Evolutionary conservation across 2,888 invertebrate species (phyloP).

Genomic region (Catotricha subobsoleta): DNA sequence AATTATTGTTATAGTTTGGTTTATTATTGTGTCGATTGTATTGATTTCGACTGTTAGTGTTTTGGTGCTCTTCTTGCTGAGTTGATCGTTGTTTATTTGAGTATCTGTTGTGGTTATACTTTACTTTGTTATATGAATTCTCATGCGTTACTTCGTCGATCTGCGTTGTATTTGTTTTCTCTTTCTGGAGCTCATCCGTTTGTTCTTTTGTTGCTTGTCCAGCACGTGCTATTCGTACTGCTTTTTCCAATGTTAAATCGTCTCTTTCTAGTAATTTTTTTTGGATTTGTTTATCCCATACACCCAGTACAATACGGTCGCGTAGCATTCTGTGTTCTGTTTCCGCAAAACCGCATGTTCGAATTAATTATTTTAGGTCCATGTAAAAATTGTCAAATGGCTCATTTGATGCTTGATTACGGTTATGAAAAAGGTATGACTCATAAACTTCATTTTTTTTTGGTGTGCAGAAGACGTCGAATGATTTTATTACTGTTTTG

Average conservation of each 20-base stretch:
- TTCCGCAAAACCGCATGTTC: conserved; percentile 9
- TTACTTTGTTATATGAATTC: background rate
- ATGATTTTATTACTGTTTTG: conserved; percentile 12
- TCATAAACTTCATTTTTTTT: conserved; percentile 11
- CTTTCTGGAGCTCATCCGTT: background rate
- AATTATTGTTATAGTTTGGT: background rate
- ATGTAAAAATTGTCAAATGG: conserved; percentile 13
- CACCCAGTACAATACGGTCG: conserved; percentile 12
- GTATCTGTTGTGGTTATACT: background rate
- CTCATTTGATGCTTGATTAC: conserved; percentile 10
- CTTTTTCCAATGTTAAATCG: conserved; percentile 5
- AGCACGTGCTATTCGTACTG: conserved; percentile 8
- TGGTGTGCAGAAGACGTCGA: conserved; percentile 12
- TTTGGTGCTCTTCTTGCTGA: too few relatives aligned
- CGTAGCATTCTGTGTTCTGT: conserved; percentile 9
- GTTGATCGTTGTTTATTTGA: background rate
- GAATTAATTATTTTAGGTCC: conserved; percentile 12
- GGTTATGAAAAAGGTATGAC: conserved; percentile 10
- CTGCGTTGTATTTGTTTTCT: background rate
- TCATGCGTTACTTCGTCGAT: too few relatives aligned
- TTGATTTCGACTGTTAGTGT: background rate
- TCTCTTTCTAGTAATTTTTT: conserved; percentile 8
- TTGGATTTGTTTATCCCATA: conserved; percentile 9
- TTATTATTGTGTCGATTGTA: background rate
- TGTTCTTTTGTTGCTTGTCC: conserved; percentile 2